Conservation (phyloP, 2,888 invertebrate genomes). For the Drosophila neutralis region DNA sequence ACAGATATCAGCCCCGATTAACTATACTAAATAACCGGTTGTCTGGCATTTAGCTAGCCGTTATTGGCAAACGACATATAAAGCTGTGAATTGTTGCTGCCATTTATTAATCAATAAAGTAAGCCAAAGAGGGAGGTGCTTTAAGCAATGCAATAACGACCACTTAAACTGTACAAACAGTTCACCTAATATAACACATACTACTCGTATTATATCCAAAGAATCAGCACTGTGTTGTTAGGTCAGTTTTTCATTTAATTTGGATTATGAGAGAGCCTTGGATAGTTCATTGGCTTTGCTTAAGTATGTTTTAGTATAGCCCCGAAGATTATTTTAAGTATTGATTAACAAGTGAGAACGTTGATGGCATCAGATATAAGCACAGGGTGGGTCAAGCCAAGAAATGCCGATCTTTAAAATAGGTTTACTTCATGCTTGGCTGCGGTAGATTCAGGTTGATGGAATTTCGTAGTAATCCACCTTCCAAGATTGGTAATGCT, state of each 20-base stretch:
- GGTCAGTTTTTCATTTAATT: slow-evolving; percentile 27
- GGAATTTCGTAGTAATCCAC: not conserved
- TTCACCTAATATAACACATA: slow-evolving; percentile 6
- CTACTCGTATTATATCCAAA: slow-evolving; percentile 1
- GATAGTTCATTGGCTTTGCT: slow-evolving; percentile 38
- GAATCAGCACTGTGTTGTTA: slow-evolving; percentile 3
- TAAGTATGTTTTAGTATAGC: slow-evolving; percentile 17
- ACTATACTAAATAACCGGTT: slow-evolving; percentile 50
- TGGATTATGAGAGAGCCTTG: slow-evolving; percentile 23
- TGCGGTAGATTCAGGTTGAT: not conserved
- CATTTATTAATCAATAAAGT: slow-evolving; percentile 37
- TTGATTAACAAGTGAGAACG: slow-evolving; percentile 2
- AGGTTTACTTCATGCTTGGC: not conserved
- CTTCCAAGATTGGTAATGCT: not conserved
- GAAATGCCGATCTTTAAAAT: not conserved
- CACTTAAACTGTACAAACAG: slow-evolving; percentile 3
- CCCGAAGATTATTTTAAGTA: not conserved
- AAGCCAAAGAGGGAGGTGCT: slow-evolving; percentile 16
- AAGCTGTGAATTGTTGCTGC: slow-evolving; percentile 10
- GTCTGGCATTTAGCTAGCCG: slow-evolving; percentile 21
- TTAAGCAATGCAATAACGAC: slow-evolving; percentile 8
- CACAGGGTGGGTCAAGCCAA: not conserved
- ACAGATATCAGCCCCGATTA: slow-evolving; percentile 12
- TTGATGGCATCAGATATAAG: not conserved
- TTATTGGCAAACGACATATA: slow-evolving; percentile 13